Conservation (phyloP, 2,797 vertebrate species). For the Anabas testudineus region DNA sequence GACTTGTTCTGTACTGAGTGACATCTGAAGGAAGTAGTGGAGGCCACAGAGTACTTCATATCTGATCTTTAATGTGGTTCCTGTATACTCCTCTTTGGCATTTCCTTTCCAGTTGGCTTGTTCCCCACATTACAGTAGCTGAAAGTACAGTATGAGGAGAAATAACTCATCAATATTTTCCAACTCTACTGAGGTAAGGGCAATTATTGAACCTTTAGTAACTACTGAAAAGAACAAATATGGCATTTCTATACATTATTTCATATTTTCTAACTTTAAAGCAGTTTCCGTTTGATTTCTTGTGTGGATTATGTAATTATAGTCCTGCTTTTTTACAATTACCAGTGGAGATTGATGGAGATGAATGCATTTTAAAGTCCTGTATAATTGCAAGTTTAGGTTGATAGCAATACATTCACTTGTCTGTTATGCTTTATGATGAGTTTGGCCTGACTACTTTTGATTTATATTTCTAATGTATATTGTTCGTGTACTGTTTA, state of each 20-base stretch:
- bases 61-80: slow-evolving; percentile 68
- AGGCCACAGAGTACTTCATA: slow-evolving; percentile 47
- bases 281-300: background rate
- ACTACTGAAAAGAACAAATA: background rate
- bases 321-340: background rate
- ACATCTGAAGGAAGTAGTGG: slow-evolving; percentile 31
- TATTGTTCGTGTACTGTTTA: no score
- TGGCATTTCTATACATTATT: background rate
- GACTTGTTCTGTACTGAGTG: slow-evolving; percentile 27
- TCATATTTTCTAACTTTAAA: no score
- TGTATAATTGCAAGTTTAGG: background rate
- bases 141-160: slow-evolving; percentile 67
- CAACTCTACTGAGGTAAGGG: slow-evolving; percentile 76
- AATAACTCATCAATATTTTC: slow-evolving; percentile 75
- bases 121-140: slow-evolving; percentile 37
- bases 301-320: background rate
- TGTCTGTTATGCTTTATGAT: background rate
- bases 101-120: slow-evolving; percentile 59
- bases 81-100: slow-evolving; percentile 56
- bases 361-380: background rate
- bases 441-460: background rate
- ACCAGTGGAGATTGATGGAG: background rate
- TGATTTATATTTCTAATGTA: background rate
- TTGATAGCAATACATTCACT: background rate
- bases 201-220: background rate